These are phyloP conservation scores for Gymnothorax javanicus DNA, from an alignment of 2,797 vertebrate species.

Conservation along the genomic window DNA sequence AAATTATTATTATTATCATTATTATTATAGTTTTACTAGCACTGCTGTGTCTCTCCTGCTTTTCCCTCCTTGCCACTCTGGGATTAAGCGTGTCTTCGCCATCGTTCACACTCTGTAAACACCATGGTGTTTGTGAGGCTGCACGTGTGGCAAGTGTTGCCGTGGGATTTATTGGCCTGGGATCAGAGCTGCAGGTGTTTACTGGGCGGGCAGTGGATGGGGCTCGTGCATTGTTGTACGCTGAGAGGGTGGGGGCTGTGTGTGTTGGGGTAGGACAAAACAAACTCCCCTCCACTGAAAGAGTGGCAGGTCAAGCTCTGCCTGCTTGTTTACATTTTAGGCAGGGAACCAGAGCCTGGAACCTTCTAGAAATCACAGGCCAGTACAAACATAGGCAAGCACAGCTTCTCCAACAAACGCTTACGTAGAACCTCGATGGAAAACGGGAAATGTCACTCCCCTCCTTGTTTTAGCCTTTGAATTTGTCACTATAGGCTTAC, in stretches of 20 bases:
- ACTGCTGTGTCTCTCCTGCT: slow-evolving; percentile 48
- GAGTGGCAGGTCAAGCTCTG: neutral
- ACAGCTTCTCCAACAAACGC: neutral
- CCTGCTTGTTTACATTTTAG: neutral
- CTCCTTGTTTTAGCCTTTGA: neutral
- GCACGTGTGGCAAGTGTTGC: slow-evolving; percentile 16
- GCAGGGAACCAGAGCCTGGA: neutral
- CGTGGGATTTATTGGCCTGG: slow-evolving; percentile 27
- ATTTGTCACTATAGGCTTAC: neutral
- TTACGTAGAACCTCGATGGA: neutral
- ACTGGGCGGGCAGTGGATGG: neutral
- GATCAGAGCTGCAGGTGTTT: neutral
- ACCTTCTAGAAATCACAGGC: neutral
- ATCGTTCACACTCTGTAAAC: slow-evolving; percentile 48
- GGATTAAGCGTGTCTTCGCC: slow-evolving; percentile 55
- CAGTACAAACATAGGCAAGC: neutral
- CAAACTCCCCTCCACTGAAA: neutral
- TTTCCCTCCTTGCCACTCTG: slow-evolving; percentile 52
- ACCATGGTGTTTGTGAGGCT: slow-evolving; percentile 37
- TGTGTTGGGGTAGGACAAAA: neutral
- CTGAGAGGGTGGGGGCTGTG: neutral
- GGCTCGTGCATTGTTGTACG: slow-evolving; percentile 8
- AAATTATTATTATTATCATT: slow-evolving; percentile 62
- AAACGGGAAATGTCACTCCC: neutral
- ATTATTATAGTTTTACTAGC: slow-evolving; percentile 52